phyloP scores from a whole-genome alignment of 2,797 vertebrate species.

The Lagorchestes hirsutus region DNA sequence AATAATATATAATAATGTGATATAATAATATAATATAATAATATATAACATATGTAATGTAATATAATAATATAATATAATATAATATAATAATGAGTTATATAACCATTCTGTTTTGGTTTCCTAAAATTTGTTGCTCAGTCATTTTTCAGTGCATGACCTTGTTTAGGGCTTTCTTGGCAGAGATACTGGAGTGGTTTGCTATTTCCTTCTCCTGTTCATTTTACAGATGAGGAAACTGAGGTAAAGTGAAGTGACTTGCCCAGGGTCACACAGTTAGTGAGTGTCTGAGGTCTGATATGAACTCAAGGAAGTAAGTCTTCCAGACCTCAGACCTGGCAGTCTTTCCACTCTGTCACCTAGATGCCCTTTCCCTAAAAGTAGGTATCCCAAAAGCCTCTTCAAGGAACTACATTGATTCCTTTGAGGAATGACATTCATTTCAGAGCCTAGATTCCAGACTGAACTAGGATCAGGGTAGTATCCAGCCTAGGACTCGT shows the following conservation, averaged over 20 bases:
- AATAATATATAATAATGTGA: too few relatives aligned
- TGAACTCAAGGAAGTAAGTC: neutral
- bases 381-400: neutral
- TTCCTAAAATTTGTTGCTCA: neutral
- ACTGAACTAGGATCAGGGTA: neutral
- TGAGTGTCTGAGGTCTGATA: neutral
- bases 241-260: neutral
- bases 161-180: neutral
- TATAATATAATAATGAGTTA: neutral
- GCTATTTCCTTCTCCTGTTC: neutral
- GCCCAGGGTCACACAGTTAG: neutral
- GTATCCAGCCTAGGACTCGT: neutral
- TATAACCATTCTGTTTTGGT: neutral
- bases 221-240: neutral
- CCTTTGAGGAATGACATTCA: neutral
- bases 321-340: neutral
- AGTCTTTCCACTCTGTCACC: neutral
- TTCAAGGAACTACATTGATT: neutral
- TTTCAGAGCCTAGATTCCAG: neutral
- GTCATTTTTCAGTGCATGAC: neutral
- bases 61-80: too few relatives aligned
- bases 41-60: too few relatives aligned
- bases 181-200: neutral
- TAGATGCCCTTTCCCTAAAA: neutral
- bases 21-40: too few relatives aligned